Conservation (phyloP, 2,113 vertebrate species). For the Rhipidura dahli region DNA sequence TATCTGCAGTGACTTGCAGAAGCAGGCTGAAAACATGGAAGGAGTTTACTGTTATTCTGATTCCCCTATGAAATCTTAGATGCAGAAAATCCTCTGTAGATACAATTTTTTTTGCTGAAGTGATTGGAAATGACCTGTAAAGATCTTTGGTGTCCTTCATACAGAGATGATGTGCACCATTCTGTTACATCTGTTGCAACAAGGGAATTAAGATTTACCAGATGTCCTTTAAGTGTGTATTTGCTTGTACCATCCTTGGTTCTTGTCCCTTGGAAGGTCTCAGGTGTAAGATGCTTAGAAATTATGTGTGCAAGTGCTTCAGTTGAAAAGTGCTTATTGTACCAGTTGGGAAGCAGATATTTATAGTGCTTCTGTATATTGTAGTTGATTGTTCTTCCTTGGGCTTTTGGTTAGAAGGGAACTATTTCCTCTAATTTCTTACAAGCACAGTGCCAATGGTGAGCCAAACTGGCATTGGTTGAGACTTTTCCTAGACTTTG, state of each 20-base stretch:
- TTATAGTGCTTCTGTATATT: neutral
- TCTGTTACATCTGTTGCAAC: neutral
- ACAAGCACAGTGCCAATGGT: neutral
- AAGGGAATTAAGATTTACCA: neutral
- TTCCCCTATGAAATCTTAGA: neutral
- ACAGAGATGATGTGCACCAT: neutral
- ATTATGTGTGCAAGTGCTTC: neutral
- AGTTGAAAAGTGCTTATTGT: neutral
- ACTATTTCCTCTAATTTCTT: neutral
- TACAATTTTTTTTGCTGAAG: neutral
- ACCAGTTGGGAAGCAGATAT: neutral
- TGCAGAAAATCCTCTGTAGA: neutral
- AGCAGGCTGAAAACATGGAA: neutral
- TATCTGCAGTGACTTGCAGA: neutral
- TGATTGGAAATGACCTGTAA: neutral
- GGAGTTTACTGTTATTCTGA: neutral
- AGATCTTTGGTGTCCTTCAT: neutral
- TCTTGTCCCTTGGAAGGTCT: neutral
- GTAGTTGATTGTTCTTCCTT: neutral
- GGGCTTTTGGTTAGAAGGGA: neutral
- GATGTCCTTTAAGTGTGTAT: neutral
- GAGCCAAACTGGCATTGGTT: neutral
- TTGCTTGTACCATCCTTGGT: neutral
- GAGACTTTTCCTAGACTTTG: neutral
- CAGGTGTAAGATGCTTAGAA: neutral